phyloP scores from a whole-genome alignment of 2,113 vertebrate species.

The Sardina pilchardus region DNA sequence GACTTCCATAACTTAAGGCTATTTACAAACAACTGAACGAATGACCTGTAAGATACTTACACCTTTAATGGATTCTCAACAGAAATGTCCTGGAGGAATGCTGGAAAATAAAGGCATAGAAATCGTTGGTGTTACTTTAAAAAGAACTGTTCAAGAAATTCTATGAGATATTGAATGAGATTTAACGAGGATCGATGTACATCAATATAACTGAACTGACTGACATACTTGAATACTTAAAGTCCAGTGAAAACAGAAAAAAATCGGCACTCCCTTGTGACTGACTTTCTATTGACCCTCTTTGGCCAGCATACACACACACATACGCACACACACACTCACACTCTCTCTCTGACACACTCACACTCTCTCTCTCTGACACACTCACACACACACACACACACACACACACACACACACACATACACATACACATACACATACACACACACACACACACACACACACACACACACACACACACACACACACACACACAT shows the following conservation, averaged over 20 bases:
- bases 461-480: no score
- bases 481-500: background rate
- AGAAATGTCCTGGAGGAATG: background rate
- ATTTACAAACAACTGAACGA: background rate
- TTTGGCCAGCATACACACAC: background rate
- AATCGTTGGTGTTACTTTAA: background rate
- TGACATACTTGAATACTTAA: background rate
- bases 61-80: background rate
- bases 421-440: no score
- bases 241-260: background rate
- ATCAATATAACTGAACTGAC: background rate
- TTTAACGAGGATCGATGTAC: background rate
- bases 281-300: no score
- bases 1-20: background rate
- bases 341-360: no score
- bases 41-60: background rate
- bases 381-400: no score
- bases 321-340: background rate
- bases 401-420: no score
- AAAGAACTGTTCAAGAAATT: background rate
- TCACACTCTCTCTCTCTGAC: no score
- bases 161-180: background rate
- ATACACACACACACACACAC: no score
- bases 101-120: no score
- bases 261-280: no score